Base-by-base conservation (phyloP, 1,140 invertebrate genomes). In the Heliconius melpomene region DNA sequence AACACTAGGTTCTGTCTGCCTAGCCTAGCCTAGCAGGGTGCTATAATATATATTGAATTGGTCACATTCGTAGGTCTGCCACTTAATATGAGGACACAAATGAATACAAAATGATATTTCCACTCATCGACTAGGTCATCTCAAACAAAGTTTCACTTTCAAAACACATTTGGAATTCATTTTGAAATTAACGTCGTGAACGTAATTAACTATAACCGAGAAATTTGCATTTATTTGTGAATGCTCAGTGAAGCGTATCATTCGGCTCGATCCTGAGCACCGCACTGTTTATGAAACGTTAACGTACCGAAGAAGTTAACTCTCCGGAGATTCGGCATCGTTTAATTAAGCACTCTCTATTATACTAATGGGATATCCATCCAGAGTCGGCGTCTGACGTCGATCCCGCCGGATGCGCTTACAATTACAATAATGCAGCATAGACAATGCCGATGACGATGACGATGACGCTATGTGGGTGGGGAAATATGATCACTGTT, bases 341-440 rank as follows among this genome's bases (percentile, higher is more conserved):
- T 82, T 87, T 83, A 84, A 87, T 87, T 86, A 86, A 82, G 75
- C 54, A 80, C 75, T 74, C 60, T 57, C 81, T 80, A 83, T 83
- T 81, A 83, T 78, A 81, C 74, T 85, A 83, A 86, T 86, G 83
- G 77, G 74, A 77, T 80, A 85, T 82, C 74, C 78, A 81, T 83
- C 74, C 74, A 75, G 71, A 78, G 29, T 38, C 70, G 72, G 75
- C 83, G 80, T 82, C 81, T 80, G 83, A 78, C 79, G 74, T 54
- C 78, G 50, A 71, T 84, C 83, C 79, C 81, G 29, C 74, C 79
- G 84, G 84, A 84, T 81, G 81, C 78, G 79, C 70, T 83, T 52
- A 84, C 85, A 86, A 88, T 88, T 87, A 88, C 82, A 75, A 81
- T 85, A 90, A 85, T 88, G 85, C 87, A 86, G 29, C 46, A 40